Base-by-base conservation (phyloP, 2,113 vertebrate genomes). In the Sialia sialis region DNA sequence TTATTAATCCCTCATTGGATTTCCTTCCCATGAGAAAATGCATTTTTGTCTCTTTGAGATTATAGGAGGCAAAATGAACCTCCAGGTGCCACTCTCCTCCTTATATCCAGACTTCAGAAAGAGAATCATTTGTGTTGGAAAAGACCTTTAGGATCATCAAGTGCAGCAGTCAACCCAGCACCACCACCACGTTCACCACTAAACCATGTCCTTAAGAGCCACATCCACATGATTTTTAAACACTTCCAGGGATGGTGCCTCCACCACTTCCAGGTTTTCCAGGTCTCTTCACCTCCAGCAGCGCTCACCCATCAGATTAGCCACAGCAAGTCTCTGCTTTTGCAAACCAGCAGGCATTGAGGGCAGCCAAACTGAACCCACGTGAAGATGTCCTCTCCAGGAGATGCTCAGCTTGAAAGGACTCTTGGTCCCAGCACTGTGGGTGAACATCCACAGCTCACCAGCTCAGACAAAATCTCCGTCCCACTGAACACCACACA, bases 211-310 rank as follows among this genome's bases (percentile, higher is more conserved):
- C 60, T 21, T 39, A 29, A 67, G 44, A 38, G n/a, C 11, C 52
- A 39, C 6, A 56, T 13, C 59, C 19, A 48, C 81, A 19, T 0
- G 0, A 7, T n/a, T 55, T 39, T 48, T 74, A 25, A 56, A 48
- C 12, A 56, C 19, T 48, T 55, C 29, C 59, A 55, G 3, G 12
- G 15, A 29, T 29, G 59, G 29, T 29, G 59, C 39, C 29, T 84
- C 41, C 15, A 39, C 18, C 41, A 74, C 23, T 84, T 55, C 41
- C 34, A 74, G 15, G 15, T 64, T 39, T 84, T 34, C n/a, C 14
- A 39, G 30, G 22, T n/a, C 7, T 29, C 25, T n/a, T 39, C 29
- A 55, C 6, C 59, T 23, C 69, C 9, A 8, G 22, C 34, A 39
- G 7, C 16, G 29, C 69, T 29, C 41, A n/a, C 29, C 23, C 41